These are phyloP conservation scores for Deilephila elpenor DNA, from an alignment of 2,888 invertebrate species.

Conservation along the genomic window DNA sequence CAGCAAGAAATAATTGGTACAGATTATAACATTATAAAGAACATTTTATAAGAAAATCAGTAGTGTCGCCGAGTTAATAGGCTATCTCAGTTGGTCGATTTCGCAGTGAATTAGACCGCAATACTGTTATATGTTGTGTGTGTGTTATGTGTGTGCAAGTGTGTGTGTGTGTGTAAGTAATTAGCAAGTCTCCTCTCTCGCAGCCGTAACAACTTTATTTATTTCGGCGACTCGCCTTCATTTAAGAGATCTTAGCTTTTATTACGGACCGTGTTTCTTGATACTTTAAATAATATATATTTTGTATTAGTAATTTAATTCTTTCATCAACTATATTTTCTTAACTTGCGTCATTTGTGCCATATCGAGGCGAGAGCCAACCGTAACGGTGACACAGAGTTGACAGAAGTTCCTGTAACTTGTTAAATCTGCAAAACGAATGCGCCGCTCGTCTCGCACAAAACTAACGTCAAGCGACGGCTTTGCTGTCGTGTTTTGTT, in stretches of 20 bases:
- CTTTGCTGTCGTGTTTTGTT: too few relatives aligned
- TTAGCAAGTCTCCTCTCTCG: conserved; percentile 73
- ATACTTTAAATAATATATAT: conserved; percentile 48
- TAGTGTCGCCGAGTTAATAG: not conserved
- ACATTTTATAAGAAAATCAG: not conserved
- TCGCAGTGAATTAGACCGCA: conserved; percentile 31
- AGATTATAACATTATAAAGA: not conserved
- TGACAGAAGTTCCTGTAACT: too few relatives aligned
- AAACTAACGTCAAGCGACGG: too few relatives aligned
- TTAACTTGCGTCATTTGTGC: too few relatives aligned
- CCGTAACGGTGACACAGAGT: too few relatives aligned
- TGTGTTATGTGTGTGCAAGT: conserved; percentile 14
- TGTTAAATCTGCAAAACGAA: too few relatives aligned
- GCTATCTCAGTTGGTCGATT: not conserved
- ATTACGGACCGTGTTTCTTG: conserved; percentile 48
- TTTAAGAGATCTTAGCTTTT: conserved; percentile 61
- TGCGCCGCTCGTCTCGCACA: too few relatives aligned
- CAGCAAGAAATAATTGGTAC: too few relatives aligned
- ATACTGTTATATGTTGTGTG: conserved; percentile 46
- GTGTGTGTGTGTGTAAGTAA: conserved; percentile 57
- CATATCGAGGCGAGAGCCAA: too few relatives aligned
- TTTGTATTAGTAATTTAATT: not conserved
- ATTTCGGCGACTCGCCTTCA: conserved; percentile 74
- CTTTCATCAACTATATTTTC: too few relatives aligned
- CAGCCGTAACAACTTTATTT: conserved; percentile 73